Percentiles rank a stretch among this genome's conserved stretches.
Conservation (phyloP, 2,797 vertebrate genomes). For the Hozukius guyotensis region DNA sequence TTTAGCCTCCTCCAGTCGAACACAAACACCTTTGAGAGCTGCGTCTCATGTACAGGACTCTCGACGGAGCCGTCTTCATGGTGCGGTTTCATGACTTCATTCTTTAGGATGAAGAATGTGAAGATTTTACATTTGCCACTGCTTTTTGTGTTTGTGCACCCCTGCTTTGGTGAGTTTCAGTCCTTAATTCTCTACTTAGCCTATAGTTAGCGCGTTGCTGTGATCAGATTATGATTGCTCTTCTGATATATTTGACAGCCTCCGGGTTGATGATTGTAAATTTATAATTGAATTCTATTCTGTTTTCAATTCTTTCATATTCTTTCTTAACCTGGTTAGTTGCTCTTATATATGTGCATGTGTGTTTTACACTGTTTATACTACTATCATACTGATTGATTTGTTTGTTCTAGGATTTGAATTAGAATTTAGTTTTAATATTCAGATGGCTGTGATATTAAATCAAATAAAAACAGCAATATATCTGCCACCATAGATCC, state of each 20-base stretch:
- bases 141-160: conserved; percentile 82
- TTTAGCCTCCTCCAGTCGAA: conserved; percentile 73
- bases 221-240: conserved; percentile 13
- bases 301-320: not conserved
- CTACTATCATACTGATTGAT: not conserved
- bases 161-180: conserved; percentile 90
- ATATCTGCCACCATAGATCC: not conserved
- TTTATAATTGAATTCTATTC: not conserved
- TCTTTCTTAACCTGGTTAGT: conserved; percentile 26
- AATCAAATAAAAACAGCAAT: not conserved
- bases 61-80: conserved; percentile 64
- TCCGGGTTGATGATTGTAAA: not conserved
- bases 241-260: not conserved
- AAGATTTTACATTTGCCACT: conserved; percentile 74
- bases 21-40: conserved; percentile 73
- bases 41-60: conserved; percentile 42
- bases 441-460: not conserved
- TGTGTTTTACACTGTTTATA: not conserved
- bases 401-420: not conserved
- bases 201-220: not conserved
- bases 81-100: conserved; percentile 54
- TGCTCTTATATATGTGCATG: conserved; percentile 1
- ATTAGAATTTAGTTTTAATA: not conserved
- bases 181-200: not conserved
- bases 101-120: conserved; percentile 88